Base-by-base conservation (phyloP, 2,113 vertebrate species). In the Scophthalmus maximus region DNA sequence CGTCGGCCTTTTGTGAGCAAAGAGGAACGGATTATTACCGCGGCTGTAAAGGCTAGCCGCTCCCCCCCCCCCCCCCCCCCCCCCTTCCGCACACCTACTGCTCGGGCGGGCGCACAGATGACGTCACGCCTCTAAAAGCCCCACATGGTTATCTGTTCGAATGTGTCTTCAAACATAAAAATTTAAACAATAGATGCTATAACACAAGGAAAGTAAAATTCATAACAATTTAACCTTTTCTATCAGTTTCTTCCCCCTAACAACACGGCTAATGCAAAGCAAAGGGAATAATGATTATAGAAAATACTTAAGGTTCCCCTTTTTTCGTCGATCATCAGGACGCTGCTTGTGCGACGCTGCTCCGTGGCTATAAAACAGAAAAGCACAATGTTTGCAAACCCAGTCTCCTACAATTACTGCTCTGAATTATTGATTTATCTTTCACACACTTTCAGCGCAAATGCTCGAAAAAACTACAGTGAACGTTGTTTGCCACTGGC, bases 1-100 rank as follows among this genome's bases (percentile, higher is more conserved):
- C n/a, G n/a, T n/a, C 53, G 56, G 17, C 46, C 60, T 53, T n/a
- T 40, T 30, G 62, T 14, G 56, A 58, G 73, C 42, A 57, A 46
- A 80, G 22, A 82, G 32, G 70, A 73, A 73, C 14, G 52, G 40
- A 71, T 81, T 27, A 58, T 66, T 56, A 65, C 34, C 15, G 63
- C 25, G 52, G 67, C 65, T 59, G 22, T 34, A 44, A 67, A 69
- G 56, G 27, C 3, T 17, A 22, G 58, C 36, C 53, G 61, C 55
- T 55, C 49, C n/a, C 62, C 59, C 60, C 62, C 46, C 65, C 51
- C 30, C 32, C 36, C 53, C 57, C 55, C 51, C 49, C n/a, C 62
- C 59, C 60, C 62, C 46, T 68, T 56, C 30, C 32, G 47, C 50
- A 56, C 32, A 50, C 8, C 11, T 6, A 29, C 4, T 20, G 36